These are phyloP conservation scores for Rhincodon typus DNA, from an alignment of 2,797 vertebrate genomes.

Conservation along the genomic window DNA sequence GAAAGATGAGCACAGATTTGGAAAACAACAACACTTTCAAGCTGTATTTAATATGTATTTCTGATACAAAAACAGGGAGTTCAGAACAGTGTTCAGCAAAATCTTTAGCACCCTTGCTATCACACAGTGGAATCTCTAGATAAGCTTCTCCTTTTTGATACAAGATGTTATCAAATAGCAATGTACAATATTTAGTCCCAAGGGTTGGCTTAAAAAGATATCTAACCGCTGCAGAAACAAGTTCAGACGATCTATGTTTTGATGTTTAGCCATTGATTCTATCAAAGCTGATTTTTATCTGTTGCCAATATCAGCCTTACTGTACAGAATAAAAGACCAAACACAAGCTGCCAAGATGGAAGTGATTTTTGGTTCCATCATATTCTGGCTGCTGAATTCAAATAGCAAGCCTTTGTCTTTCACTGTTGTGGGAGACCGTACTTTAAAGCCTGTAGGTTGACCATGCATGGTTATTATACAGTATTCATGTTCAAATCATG, in stretches of 20 bases:
- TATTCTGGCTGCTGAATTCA: conserved; percentile 44
- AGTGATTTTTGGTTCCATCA: conserved; percentile 57
- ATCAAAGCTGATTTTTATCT: conserved; percentile 52
- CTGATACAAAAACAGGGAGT: conserved; percentile 4
- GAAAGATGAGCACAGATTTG: background rate
- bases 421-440: conserved; percentile 51
- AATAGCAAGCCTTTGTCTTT: conserved; percentile 59
- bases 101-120: conserved; percentile 51
- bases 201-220: conserved; percentile 72
- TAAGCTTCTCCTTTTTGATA: conserved; percentile 70
- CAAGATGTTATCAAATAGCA: conserved; percentile 70
- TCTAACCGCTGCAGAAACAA: conserved; percentile 58
- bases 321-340: conserved; percentile 53
- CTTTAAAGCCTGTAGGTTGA: conserved; percentile 67
- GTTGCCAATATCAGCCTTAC: conserved; percentile 53
- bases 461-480: conserved; percentile 79
- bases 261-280: conserved; percentile 47
- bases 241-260: conserved; percentile 42
- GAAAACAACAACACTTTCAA: background rate
- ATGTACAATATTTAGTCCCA: conserved; percentile 67
- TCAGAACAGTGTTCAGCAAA: background rate
- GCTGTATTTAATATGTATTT: background rate
- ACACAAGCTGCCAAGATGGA: conserved; percentile 55
- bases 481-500: conserved; percentile 85
- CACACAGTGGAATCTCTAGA: conserved; percentile 66